Base-by-base conservation (phyloP, 1,140 invertebrate genomes). In the Aleiodes sp. region DNA sequence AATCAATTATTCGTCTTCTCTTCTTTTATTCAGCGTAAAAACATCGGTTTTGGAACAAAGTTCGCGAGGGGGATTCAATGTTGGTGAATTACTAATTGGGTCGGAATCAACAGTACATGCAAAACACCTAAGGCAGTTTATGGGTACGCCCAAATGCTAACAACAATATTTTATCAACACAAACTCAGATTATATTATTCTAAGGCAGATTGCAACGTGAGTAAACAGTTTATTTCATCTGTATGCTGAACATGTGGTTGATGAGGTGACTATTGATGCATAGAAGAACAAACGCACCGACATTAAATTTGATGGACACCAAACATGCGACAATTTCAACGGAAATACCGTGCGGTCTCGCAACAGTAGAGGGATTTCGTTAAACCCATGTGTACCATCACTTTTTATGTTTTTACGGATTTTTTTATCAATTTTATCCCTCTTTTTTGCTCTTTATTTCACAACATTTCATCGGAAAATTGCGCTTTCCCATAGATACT, bases 1-100 rank as follows among this genome's bases (percentile, higher is more conserved):
- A 52, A 2, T 52, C 46, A 52, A 52, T 52, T 52, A 52, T 21
- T 52, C 26, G 46, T 16, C n/a, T n/a, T n/a, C n/a, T n/a, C n/a
- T n/a, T n/a, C n/a, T n/a, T n/a, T n/a, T n/a, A n/a, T n/a, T n/a
- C n/a, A n/a, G n/a, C n/a, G n/a, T n/a, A n/a, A n/a, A n/a, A n/a
- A 35, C 31, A 4, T 35, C 31, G 10, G 31, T 35, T 4, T 35
- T 35, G 31, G 31, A 4, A 35, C 31, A n/a, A n/a, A n/a, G n/a
- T n/a, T n/a, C n/a, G n/a, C n/a, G n/a, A n/a, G n/a, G 10, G 10
- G 2, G 9, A 9, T 24, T 4, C 21, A 43, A 16, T 2, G 19
- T 19, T 52, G 1, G 10, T 24, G 21, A 9, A 24, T 2, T 9
- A 16, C 4, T 26, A 1, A 4, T 52, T 8, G 16, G 2, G 2